Base-by-base conservation (phyloP, 2,888 invertebrate species). In the Eristalis tenax region DNA sequence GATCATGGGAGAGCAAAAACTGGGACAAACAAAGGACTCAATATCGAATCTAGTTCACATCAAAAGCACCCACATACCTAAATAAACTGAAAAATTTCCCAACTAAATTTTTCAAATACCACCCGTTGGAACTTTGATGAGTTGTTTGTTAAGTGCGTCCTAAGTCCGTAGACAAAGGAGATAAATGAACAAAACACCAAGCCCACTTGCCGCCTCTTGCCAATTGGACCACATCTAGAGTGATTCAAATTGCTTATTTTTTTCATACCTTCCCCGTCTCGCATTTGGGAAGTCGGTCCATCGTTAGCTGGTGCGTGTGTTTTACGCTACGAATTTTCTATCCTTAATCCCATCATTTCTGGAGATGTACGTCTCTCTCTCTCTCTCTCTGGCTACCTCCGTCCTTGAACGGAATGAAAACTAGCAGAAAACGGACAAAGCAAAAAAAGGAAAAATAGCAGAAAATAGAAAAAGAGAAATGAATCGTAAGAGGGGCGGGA, bases 111-210 rank as follows among this genome's bases (percentile, higher is more conserved):
- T 64, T 23, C 50, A 63, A 71, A 76, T 81, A 73, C 65, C 74
- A 77, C 40, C 38, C 43, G 59, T 35, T 61, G 43, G 18, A 70
- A 65, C 65, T 59, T 81, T 85, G 73, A 85, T 64, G 82, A 86
- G 77, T 70, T 86, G 82, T 86, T 86, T 78, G 82, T 74, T 82
- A 78, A 86, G 82, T 82, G 69, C 85, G 64, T 74, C 70, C 74
- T 65, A 83, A 83, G 75, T 75, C 86, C 83, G 56, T 78, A 83
- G 75, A 86, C 74, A 78, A 78, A 83, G 35, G 82, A 18, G 75
- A 78, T 75, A 86, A 79, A 86, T 70, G 83, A 71, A 59, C 50
- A 50, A 78, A 70, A 71, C 78, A 65, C 61, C 74, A 35, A 18
- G n/a, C 18, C 50, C 50, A 50, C 50, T 50, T 50, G 50, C 66